Evolutionary conservation across 2,113 vertebrate genomes (phyloP).

Genomic region (Halcyon malimbica): DNA sequence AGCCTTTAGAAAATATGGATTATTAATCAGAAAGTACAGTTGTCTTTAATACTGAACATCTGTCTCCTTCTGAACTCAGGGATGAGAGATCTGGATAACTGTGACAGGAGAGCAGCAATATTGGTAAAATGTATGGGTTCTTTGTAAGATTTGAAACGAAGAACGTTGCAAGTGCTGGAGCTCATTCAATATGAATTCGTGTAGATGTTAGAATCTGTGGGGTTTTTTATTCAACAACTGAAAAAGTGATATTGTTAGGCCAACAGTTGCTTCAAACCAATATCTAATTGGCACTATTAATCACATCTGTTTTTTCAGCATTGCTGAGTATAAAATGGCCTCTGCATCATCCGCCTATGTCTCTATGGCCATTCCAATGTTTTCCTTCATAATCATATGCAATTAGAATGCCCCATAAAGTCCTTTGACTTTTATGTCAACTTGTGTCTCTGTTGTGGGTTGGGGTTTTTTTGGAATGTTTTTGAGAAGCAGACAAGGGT

Average conservation of each 20-base stretch:
- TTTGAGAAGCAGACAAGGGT: background rate
- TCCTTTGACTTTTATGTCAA: background rate
- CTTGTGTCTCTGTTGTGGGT: background rate
- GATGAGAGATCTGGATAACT: background rate
- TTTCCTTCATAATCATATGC: background rate
- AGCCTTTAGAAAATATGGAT: background rate
- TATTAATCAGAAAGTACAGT: background rate
- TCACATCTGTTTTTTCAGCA: background rate
- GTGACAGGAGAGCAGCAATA: background rate
- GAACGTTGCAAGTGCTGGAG: background rate
- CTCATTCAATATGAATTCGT: background rate
- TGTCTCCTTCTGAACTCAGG: background rate
- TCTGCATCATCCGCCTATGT: background rate
- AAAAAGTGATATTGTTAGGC: background rate
- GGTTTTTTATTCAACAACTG: background rate
- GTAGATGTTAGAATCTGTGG: background rate
- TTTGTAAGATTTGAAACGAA: background rate
- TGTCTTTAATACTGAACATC: background rate
- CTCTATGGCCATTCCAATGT: background rate
- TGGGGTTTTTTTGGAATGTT: background rate
- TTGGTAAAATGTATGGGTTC: background rate
- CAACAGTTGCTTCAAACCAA: background rate
- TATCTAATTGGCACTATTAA: constrained; percentile 4
- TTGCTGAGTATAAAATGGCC: background rate
- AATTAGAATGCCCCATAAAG: background rate